Evolutionary conservation across 2,113 vertebrate genomes (phyloP).

Genomic region (Diglossa brunneiventris): DNA sequence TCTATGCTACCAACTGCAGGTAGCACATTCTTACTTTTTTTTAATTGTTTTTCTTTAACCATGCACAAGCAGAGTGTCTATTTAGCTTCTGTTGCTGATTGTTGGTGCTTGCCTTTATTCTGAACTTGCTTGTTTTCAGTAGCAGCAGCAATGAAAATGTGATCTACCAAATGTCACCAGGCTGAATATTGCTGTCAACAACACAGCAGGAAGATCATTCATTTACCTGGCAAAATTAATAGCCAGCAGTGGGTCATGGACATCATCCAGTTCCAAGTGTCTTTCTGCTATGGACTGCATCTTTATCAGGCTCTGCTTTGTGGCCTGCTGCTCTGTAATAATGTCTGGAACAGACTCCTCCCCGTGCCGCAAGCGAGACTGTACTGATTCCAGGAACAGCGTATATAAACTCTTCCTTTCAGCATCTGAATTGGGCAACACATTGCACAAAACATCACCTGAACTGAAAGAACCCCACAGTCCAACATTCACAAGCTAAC

Average conservation of each 20-base stretch:
- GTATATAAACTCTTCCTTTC: constrained; percentile 92
- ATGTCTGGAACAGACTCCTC: constrained; percentile 77
- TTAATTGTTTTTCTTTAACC: not conserved
- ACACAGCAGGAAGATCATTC: not conserved
- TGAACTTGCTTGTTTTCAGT: not conserved
- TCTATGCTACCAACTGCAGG: not conserved
- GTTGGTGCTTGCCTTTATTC: not conserved
- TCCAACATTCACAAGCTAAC: not conserved
- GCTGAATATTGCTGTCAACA: not conserved
- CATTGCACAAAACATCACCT: not conserved
- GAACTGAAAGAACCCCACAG: not conserved
- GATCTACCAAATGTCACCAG: not conserved
- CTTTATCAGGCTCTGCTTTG: constrained; percentile 86
- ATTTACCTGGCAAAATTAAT: constrained; percentile 94
- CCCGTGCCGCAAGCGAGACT: constrained; percentile 85
- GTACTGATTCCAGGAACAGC: constrained; percentile 91
- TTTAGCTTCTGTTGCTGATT: not conserved
- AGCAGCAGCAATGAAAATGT: not conserved
- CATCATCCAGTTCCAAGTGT: constrained; percentile 86
- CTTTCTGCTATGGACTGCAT: constrained; percentile 92
- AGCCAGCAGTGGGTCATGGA: constrained; percentile 89
- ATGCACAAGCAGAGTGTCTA: not conserved
- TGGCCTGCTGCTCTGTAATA: constrained; percentile 82
- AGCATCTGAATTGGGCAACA: constrained; percentile 77
- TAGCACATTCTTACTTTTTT: not conserved